phyloP scores from a whole-genome alignment of 2,113 vertebrate genomes.

The Xenus cinereus region DNA sequence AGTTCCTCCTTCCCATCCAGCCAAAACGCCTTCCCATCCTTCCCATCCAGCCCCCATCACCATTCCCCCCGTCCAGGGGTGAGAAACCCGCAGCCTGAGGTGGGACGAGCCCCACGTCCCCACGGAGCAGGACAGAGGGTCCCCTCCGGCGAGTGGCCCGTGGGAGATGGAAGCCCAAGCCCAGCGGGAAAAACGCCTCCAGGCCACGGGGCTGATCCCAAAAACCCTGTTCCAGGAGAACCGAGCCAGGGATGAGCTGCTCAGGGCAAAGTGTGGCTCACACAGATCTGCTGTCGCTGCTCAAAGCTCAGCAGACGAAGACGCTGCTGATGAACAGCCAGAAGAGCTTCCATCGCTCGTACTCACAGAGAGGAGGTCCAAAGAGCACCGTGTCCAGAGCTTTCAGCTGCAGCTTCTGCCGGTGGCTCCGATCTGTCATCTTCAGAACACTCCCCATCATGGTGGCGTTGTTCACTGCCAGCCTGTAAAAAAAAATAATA shows the following conservation, averaged over 20 bases:
- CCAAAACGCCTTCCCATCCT: not conserved
- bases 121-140: fast-evolving
- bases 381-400: conserved; percentile 95
- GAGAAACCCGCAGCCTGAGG: not conserved
- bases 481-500: conserved; percentile 64
- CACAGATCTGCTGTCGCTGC: fast-evolving
- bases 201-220: not conserved
- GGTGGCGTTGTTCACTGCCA: conserved; percentile 90
- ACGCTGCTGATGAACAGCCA: fast-evolving
- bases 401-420: conserved; percentile 95
- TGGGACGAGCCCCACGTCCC: not conserved
- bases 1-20: not conserved
- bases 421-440: conserved; percentile 92
- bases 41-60: not conserved
- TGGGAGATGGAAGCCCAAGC: not conserved
- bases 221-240: fast-evolving
- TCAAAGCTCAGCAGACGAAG: fast-evolving
- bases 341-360: not conserved
- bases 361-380: conserved; percentile 91
- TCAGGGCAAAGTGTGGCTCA: fast-evolving
- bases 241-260: not conserved
- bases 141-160: not conserved
- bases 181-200: not conserved
- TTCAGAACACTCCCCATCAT: conserved; percentile 89
- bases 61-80: not conserved